Percentiles rank a stretch among this genome's conserved stretches.
Conservation (phyloP, 1,140 invertebrate genomes). For the Hycleus cichorii region DNA sequence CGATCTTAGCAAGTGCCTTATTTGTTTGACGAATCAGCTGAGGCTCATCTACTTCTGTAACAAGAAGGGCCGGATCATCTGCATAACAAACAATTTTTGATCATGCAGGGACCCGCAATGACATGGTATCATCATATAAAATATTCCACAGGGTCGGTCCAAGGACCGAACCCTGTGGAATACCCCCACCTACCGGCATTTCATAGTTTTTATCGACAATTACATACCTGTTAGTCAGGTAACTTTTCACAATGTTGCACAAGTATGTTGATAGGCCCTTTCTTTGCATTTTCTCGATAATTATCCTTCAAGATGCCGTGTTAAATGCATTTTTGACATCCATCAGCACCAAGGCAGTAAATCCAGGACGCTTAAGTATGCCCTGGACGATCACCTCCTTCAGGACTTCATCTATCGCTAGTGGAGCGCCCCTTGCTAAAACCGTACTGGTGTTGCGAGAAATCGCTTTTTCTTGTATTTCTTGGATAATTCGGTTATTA, state of each 20-base stretch:
- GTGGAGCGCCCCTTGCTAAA: no score
- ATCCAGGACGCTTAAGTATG: no score
- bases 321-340: slow-evolving; percentile 26
- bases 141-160: slow-evolving; percentile 40
- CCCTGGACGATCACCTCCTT: no score
- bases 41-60: no score
- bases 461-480: not conserved
- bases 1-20: no score
- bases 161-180: slow-evolving; percentile 42
- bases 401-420: not conserved
- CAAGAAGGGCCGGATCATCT: no score
- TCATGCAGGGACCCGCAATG: not conserved
- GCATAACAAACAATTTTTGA: no score
- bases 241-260: not conserved
- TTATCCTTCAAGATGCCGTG: slow-evolving; percentile 9
- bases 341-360: slow-evolving; percentile 4
- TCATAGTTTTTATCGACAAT: not conserved
- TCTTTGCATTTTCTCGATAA: not conserved
- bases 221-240: not conserved
- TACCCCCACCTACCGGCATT: slow-evolving; percentile 33
- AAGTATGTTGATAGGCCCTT: not conserved
- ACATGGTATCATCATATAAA: slow-evolving; percentile 4
- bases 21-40: no score
- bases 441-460: no score
- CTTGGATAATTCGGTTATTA: no score